Base-by-base conservation (phyloP, 2,797 vertebrate species). In the Neosilurus hyrtlii region DNA sequence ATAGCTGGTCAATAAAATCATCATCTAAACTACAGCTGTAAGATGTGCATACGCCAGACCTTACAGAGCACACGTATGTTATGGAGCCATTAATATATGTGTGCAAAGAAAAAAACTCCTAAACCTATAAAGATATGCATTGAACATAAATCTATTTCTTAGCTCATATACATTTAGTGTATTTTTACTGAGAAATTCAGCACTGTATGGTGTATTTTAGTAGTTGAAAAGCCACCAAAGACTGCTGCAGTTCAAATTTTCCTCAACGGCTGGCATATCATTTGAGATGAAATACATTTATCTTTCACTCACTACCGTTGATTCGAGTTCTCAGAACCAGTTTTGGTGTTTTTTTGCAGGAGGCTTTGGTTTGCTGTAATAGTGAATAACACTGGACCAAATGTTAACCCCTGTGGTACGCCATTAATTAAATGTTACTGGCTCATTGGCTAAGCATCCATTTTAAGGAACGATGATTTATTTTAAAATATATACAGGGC, bases 1-100 rank as follows among this genome's bases (percentile, higher is more conserved):
- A 77, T 75, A 77, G 59, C 24, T 26, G 52, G 18, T 67, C 72
- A 57, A 43, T 22, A 49, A 54, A 80, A 81, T 78, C 22, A 81
- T 22, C 68, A 37, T 59, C 49, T 80, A 57, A 74, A 52, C 67
- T 63, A 63, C 37, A 61, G 37, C 30, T 61, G 62, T 63, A 63
- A 18, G 15, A 51, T 51, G 37, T 51, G 37, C 56, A 76, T 24
- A 26, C 0, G 51, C 1, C 57, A 1, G 2, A 22, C 22, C 43
- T 43, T 77, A 51, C 54, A 12, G 6, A 71, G 14, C 15, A 54
- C 14, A 26, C 26, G 9, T 20, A 12, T 22, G 16, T 75, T 15
- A 71, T 24, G 51, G 51, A 15, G n/a, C 22, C 66, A 22, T 4
- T 43, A 70, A 49, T 70, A 49, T 70, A 49, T 70, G 43, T 30